Evolutionary conservation across 2,113 vertebrate genomes (phyloP).

Genomic region (Xenopus tropicalis): UCB_Xtro_10.0 CM004449.2:3343001-3343500

Average conservation of each 20-base stretch:
- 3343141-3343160: background rate
- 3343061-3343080: slow-evolving; percentile 31
- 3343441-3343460: too few relatives aligned
- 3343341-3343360: background rate
- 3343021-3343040: slow-evolving; percentile 41
- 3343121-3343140: slow-evolving; percentile 18
- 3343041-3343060: slow-evolving; percentile 31
- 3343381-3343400: too few relatives aligned
- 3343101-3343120: background rate
- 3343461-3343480: too few relatives aligned
- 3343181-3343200: background rate
- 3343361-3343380: too few relatives aligned
- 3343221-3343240: slow-evolving; percentile 38
- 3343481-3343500: too few relatives aligned
- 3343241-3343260: slow-evolving; percentile 24
- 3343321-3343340: background rate
- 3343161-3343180: background rate
- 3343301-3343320: too few relatives aligned
- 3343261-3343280: background rate
- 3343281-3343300: background rate
- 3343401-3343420: too few relatives aligned
- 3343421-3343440: too few relatives aligned
- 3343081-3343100: slow-evolving; percentile 20
- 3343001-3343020: slow-evolving; percentile 20
- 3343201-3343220: slow-evolving; percentile 22